phyloP scores from a whole-genome alignment of 1,140 invertebrate species.

The Wiebesia pumilae region DNA sequence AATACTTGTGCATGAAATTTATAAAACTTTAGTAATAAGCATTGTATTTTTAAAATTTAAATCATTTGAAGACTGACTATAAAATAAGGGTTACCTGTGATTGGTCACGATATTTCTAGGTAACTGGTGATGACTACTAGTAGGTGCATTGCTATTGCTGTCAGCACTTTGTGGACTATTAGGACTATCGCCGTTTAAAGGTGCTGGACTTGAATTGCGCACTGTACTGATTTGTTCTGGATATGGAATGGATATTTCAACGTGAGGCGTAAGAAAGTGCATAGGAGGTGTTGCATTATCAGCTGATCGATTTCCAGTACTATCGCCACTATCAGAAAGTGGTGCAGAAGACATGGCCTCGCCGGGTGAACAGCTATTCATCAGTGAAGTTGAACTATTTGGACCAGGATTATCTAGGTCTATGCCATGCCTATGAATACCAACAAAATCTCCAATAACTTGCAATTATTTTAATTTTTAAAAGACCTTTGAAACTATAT shows the following conservation, averaged over 20 bases:
- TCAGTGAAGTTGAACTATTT: slow-evolving; percentile 79
- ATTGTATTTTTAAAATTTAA: neutral
- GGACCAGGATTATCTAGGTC: slow-evolving; percentile 91
- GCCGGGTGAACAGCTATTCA: slow-evolving; percentile 72
- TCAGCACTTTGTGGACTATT: slow-evolving; percentile 86
- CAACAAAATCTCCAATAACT: neutral
- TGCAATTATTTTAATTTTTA: neutral
- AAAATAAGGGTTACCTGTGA: slow-evolving; percentile 63
- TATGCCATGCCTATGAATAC: slow-evolving; percentile 83
- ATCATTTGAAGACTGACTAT: neutral
- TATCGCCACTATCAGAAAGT: slow-evolving; percentile 87
- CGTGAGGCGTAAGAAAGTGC: slow-evolving; percentile 91
- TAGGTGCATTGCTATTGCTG: slow-evolving; percentile 83
- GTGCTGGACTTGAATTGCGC: slow-evolving; percentile 68
- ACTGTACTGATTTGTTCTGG: slow-evolving; percentile 66
- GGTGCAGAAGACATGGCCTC: slow-evolving; percentile 79
- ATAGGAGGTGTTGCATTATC: slow-evolving; percentile 90
- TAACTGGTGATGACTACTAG: slow-evolving; percentile 78
- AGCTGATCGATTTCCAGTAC: slow-evolving; percentile 83
- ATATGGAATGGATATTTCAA: slow-evolving; percentile 91
- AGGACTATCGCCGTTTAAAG: slow-evolving; percentile 75
- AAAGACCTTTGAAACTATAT: neutral
- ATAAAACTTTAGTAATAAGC: neutral
- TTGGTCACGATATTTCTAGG: slow-evolving; percentile 65
- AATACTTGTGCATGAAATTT: slow-evolving; percentile 38